These are phyloP conservation scores for Pegea sp. DNA, from an alignment of 23 tunicate genomes.

Conservation along the genomic window DNA sequence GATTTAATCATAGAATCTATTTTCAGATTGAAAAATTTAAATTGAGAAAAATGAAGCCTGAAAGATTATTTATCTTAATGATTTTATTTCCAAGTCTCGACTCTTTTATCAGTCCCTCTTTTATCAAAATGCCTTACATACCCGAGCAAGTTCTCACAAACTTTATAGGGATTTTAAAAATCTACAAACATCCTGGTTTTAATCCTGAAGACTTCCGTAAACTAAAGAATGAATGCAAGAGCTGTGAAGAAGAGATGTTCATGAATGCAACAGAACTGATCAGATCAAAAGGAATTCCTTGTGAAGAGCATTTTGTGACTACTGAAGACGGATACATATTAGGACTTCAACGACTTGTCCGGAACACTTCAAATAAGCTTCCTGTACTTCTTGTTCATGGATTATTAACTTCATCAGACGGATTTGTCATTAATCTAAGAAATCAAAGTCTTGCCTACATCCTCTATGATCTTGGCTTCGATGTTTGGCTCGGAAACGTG, in stretches of 20 bases:
- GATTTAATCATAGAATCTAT: too few relatives aligned
- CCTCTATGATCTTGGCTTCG: slow-evolving; percentile 41
- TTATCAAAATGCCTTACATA: too few relatives aligned
- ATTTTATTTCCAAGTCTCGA: too few relatives aligned
- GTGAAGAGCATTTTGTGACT: slow-evolving; percentile 40
- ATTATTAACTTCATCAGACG: slow-evolving; percentile 55
- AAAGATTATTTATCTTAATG: too few relatives aligned
- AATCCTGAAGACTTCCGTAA: too few relatives aligned
- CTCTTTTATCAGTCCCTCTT: too few relatives aligned
- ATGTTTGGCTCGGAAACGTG: slow-evolving; percentile 87
- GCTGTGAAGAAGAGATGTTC: slow-evolving; percentile 21
- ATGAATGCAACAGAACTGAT: slow-evolving; percentile 55
- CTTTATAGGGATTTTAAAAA: too few relatives aligned
- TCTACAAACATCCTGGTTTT: too few relatives aligned
- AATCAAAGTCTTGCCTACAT: slow-evolving; percentile 78
- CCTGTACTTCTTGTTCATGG: slow-evolving; percentile 76
- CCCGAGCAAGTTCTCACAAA: too few relatives aligned
- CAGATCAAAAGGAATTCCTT: slow-evolving; percentile 32
- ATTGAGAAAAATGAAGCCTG: too few relatives aligned
- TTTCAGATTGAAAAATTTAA: too few relatives aligned
- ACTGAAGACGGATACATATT: slow-evolving; percentile 61
- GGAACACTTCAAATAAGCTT: slow-evolving; percentile 5
- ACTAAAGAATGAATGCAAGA: too few relatives aligned
- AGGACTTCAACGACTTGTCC: slow-evolving; percentile 41
- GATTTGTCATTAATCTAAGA: slow-evolving; percentile 37